Base-by-base conservation (phyloP, 1,140 invertebrate species). In the Drosophila tani region DNA sequence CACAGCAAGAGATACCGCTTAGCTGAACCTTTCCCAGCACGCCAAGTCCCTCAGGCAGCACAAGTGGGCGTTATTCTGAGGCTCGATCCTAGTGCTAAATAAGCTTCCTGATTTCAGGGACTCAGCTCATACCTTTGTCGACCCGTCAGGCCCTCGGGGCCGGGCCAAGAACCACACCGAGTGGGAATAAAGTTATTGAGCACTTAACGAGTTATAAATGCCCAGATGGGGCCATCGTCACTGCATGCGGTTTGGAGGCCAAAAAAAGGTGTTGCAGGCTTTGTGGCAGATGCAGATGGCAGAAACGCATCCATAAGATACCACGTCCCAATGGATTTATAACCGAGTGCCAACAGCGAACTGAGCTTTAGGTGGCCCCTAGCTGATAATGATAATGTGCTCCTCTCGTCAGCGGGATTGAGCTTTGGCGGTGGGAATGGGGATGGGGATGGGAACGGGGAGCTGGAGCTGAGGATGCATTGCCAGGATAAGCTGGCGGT, bases 361-460 rank as follows among this genome's bases (percentile, higher is more conserved):
- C 62, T 64, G 59, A 66, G 69, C 55, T 62, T 67, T 51, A 46
- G 76, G 64, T 62, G 70, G 46, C 57, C 75, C 50, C 65, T 77
- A 60, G 67, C 78, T 73, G 81, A 88, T 90, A 90, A 90, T 88
- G 85, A 88, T 90, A 90, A 90, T 88, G 86, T 90, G 84, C 78
- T 84, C 73, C 53, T 78, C 74, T 68, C 58, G 80, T 85, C 82
- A 83, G 71, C 75, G 38, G 51, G 2, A 55, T 15, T 55, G 51
- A 15, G 51, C 12, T 38, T 12, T 5, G 51, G 17, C 17, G 19
- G 19, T n/a, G 53, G 53, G 35, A 46, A 5, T 46, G 32, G 41
- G 29, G 8, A 5, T 46, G 32, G 41, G 29, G 8, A 9, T 38
- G 19, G 63, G 29, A 19, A 5, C 29, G 57, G 9, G 47, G 3